Base-by-base conservation (phyloP, 2,113 vertebrate genomes). In the Elachura formosa region DNA sequence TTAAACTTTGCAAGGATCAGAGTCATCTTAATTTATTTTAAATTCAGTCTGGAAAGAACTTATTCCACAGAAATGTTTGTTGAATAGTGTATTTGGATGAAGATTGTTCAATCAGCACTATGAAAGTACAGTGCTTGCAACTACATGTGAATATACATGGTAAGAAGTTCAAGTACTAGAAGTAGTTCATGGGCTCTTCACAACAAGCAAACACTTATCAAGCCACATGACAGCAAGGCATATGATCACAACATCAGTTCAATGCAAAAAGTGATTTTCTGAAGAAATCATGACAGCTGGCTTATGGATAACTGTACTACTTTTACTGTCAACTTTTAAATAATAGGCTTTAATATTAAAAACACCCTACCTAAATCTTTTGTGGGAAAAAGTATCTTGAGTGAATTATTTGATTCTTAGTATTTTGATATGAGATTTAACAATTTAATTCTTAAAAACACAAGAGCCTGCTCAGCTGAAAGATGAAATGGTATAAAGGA, bases 1-100 rank as follows among this genome's bases (percentile, higher is more conserved):
- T n/a, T 75, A 68, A 89, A 77, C 7, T 24, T 62, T 83, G 34
- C 43, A 28, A 85, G 10, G 23, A 54, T 76, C 34, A 71, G 9
- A 85, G 14, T 13, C 43, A 64, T 18, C 17, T 46, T 69, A 92
- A 69, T 83, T 88, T 34, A 15, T 80, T 93, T 71, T 73, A 69
- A 85, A 77, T 88, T 86, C 54, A 16, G 5, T 41, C 67, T 77
- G 40, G 11, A 69, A 84, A 76, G 22, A 64, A 54, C 25, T 56
- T 75, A 69, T 82, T 73, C 18, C 21, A 34, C 20, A 82, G 25
- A 54, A 73, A 41, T 4, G 0, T 72, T 85, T 87, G 38, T 40
- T 93, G 75, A 91, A 93, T 95, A 87, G 91, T 87, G 69, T 41
- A 79, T 91, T 73, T 73, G 40, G 14, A 79, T 72, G 36, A 93